These are phyloP conservation scores for Brachionus calyciflorus DNA, from an alignment of 1,140 invertebrate species.

Conservation along the genomic window DNA sequence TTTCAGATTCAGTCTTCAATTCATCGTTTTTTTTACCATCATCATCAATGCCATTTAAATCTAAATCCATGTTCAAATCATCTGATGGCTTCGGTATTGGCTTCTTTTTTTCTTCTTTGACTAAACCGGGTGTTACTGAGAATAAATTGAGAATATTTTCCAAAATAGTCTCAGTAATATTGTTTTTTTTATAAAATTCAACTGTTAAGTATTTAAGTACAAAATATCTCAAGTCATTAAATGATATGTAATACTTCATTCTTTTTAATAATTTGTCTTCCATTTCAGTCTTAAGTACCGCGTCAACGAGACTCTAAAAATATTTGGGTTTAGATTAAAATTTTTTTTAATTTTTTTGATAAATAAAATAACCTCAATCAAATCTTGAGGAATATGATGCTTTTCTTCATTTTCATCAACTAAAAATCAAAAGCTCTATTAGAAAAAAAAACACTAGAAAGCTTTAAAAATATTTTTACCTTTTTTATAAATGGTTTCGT, in stretches of 20 bases:
- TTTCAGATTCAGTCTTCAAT: background rate
- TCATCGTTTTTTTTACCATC: background rate
- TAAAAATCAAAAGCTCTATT: background rate
- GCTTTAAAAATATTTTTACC: background rate
- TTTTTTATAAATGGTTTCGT: background rate
- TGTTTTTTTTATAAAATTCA: slow-evolving; percentile 27
- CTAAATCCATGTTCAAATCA: background rate
- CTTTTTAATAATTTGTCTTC: slow-evolving; percentile 29
- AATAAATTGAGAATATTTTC: slow-evolving; percentile 30
- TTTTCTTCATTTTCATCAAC: slow-evolving; percentile 18
- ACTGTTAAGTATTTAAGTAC: background rate
- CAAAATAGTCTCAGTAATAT: background rate
- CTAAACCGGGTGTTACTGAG: background rate
- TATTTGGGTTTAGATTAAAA: too few relatives aligned
- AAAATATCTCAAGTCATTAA: background rate
- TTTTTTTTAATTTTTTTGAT: too few relatives aligned
- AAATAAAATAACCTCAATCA: background rate
- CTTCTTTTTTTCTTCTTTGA: slow-evolving; percentile 13
- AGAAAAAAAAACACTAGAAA: background rate
- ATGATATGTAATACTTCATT: background rate
- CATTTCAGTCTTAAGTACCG: background rate
- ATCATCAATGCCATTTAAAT: background rate
- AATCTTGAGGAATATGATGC: slow-evolving; percentile 9
- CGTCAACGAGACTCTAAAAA: background rate
- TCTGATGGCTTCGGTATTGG: background rate